Evolutionary conservation across 2,113 vertebrate species (phyloP).

Genomic region (Perca fluviatilis): DNA sequence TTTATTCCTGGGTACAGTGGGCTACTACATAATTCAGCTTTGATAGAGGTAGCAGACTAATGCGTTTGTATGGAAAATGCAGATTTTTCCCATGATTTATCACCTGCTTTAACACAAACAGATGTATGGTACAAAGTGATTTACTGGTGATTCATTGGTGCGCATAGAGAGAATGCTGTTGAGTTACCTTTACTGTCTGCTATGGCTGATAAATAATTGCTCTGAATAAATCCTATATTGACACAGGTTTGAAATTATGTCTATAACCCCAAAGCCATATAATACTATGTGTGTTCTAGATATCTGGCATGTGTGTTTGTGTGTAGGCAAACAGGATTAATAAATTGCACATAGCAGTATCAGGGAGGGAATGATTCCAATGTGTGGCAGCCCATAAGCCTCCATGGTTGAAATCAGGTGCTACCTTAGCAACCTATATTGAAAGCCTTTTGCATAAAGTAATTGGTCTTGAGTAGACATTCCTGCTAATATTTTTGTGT

Average conservation of each 20-base stretch:
- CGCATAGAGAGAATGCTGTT: conserved; percentile 2
- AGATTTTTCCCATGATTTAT: conserved; percentile 8
- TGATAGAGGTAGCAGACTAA: background rate
- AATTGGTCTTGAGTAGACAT: background rate
- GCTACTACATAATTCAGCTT: background rate
- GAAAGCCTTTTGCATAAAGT: background rate
- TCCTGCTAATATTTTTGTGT: background rate
- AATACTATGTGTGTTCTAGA: background rate
- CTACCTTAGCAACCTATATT: background rate
- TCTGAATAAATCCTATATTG: conserved; percentile 34
- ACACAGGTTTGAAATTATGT: conserved; percentile 27
- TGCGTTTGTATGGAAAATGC: conserved; percentile 7
- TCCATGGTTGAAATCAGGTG: background rate
- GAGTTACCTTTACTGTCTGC: conserved; percentile 28
- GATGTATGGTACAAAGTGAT: conserved; percentile 17
- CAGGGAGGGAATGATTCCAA: background rate
- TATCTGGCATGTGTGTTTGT: conserved; percentile 20
- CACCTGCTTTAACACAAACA: conserved; percentile 34
- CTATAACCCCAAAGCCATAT: background rate
- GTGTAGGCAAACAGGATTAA: conserved; percentile 23
- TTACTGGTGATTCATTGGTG: conserved; percentile 25
- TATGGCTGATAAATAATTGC: conserved; percentile 28
- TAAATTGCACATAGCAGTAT: background rate
- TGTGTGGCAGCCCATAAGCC: background rate
- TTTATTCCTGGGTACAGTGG: background rate